phyloP scores from a whole-genome alignment of 2,113 vertebrate species.

The Vulpes lagopus region DNA sequence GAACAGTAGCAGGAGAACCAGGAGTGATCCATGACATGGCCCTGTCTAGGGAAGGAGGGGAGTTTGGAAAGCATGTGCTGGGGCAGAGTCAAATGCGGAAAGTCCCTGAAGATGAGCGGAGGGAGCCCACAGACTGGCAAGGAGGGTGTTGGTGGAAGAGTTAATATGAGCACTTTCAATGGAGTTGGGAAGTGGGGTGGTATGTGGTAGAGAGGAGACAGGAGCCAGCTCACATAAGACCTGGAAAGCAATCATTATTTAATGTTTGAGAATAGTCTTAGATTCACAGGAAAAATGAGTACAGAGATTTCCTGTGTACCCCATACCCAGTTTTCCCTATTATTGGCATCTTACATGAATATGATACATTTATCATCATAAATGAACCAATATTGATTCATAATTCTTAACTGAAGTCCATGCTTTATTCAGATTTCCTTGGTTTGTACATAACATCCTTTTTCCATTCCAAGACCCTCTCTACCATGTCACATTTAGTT shows the following conservation, averaged over 20 bases:
- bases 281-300: not conserved
- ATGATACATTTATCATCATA: not conserved
- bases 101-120: not conserved
- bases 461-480: not conserved
- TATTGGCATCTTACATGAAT: not conserved
- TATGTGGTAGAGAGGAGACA: not conserved
- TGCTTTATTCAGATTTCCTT: not conserved
- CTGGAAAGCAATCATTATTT: not conserved
- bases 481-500: not conserved
- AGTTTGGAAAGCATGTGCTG: not conserved
- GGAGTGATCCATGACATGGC: rapidly evolving
- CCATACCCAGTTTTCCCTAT: not conserved
- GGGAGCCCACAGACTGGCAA: no score
- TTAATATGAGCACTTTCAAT: rapidly evolving
- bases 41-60: no score
- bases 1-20: not conserved
- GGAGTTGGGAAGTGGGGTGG: not conserved
- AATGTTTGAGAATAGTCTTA: not conserved
- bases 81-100: not conserved
- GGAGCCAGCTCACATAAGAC: not conserved
- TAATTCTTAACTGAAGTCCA: not conserved
- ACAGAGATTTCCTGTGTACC: not conserved
- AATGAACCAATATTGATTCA: not conserved
- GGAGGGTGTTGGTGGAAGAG: not conserved
- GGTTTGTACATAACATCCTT: not conserved